Conservation (phyloP, 2,888 invertebrate genomes). For the Entomobrya multifasciata region DNA sequence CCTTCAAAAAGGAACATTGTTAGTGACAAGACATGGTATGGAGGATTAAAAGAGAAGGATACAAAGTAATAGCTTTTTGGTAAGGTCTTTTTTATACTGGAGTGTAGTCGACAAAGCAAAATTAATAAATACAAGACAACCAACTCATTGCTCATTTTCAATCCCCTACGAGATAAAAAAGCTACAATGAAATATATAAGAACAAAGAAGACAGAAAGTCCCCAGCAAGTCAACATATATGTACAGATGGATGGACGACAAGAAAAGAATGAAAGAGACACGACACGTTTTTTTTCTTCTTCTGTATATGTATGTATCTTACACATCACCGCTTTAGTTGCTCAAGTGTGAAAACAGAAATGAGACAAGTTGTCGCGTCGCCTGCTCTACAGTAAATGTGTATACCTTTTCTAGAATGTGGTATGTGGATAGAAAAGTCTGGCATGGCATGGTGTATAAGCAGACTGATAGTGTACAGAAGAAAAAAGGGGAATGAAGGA, state of each 20-base stretch:
- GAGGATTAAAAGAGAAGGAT: neutral
- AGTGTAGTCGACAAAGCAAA: constrained; percentile 22
- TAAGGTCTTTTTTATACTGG: too few species aligned
- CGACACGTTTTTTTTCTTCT: neutral
- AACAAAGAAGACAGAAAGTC: neutral
- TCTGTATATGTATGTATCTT: constrained; percentile 39
- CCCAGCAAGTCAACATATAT: neutral
- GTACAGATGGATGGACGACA: neutral
- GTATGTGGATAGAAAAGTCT: neutral
- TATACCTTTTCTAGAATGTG: neutral
- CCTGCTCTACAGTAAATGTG: neutral
- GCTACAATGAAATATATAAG: constrained; percentile 20
- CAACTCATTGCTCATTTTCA: constrained; percentile 61
- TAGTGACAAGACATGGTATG: too few species aligned
- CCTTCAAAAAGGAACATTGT: too few species aligned
- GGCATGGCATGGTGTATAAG: neutral
- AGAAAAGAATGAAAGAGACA: constrained; percentile 8
- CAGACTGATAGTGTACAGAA: neutral
- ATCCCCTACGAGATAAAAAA: constrained; percentile 39
- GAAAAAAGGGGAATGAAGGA: constrained; percentile 25
- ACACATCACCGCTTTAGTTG: constrained; percentile 55
- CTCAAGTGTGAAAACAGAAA: constrained; percentile 60
- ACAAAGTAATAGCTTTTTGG: neutral
- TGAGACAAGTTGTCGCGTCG: constrained; percentile 65
- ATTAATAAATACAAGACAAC: constrained; percentile 65